phyloP scores from a whole-genome alignment of 2,888 invertebrate genomes.

The Autographa pulchrina region DNA sequence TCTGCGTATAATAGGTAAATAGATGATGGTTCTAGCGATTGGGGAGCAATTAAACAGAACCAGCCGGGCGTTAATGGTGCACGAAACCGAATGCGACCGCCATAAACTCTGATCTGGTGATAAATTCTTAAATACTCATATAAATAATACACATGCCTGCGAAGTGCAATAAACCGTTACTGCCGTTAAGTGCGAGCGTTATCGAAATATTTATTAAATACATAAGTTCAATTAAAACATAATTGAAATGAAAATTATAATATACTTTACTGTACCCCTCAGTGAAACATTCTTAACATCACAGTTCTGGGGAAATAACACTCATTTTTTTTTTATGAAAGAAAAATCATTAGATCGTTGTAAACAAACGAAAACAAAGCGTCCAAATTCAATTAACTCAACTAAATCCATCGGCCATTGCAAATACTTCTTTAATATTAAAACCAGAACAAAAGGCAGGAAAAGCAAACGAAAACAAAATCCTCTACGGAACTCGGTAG shows the following conservation, averaged over 20 bases:
- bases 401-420: constrained; percentile 33
- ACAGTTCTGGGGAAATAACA: no score
- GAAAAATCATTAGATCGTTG: constrained; percentile 7
- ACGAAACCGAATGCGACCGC: constrained; percentile 48
- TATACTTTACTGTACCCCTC: no score
- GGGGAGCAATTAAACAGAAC: constrained; percentile 60
- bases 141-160: constrained; percentile 54
- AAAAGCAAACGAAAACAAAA: constrained; percentile 48
- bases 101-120: constrained; percentile 61
- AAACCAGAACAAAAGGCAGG: constrained; percentile 38
- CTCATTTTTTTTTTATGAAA: neutral
- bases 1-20: constrained; percentile 50
- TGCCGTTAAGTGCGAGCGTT: constrained; percentile 37
- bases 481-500: constrained; percentile 42
- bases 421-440: constrained; percentile 43
- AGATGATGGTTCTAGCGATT: constrained; percentile 55
- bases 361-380: constrained; percentile 18
- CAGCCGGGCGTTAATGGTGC: constrained; percentile 52
- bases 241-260: neutral
- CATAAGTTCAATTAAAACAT: no score
- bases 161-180: constrained; percentile 53
- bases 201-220: constrained; percentile 33
- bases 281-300: no score
- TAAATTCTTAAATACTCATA: constrained; percentile 55
- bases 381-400: constrained; percentile 18